Percentiles rank a stretch among this genome's conserved stretches.
Evolutionary conservation across 2,113 vertebrate genomes (phyloP).

Genomic region (Eublepharis macularius): DNA sequence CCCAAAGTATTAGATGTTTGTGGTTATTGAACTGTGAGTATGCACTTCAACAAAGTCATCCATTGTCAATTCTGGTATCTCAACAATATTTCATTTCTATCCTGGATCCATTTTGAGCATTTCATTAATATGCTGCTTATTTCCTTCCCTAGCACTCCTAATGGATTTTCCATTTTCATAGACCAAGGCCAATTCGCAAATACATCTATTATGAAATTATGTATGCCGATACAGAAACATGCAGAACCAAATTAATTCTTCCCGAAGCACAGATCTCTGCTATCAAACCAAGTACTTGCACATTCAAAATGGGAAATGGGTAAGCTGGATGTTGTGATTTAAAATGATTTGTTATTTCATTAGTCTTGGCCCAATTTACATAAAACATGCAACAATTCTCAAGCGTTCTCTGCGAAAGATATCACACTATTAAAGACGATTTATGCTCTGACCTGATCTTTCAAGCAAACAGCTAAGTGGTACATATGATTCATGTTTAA

Average conservation of each 20-base stretch:
- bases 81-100: neutral
- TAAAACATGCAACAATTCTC: neutral
- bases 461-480: neutral
- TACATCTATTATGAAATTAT: neutral
- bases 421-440: constrained; percentile 4
- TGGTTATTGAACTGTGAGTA: neutral
- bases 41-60: neutral
- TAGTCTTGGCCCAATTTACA: neutral
- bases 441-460: neutral
- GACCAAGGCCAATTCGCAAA: neutral
- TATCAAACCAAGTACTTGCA: neutral
- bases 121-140: neutral
- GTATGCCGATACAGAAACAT: neutral
- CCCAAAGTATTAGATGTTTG: neutral
- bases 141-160: neutral
- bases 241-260: neutral
- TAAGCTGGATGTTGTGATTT: neutral
- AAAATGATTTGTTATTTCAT: neutral
- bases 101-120: neutral
- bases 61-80: neutral
- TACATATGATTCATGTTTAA: neutral
- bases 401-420: neutral
- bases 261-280: neutral
- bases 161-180: neutral
- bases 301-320: neutral